Conservation (phyloP, 2,888 invertebrate genomes). For the Tenthredo distinguenda region DNA sequence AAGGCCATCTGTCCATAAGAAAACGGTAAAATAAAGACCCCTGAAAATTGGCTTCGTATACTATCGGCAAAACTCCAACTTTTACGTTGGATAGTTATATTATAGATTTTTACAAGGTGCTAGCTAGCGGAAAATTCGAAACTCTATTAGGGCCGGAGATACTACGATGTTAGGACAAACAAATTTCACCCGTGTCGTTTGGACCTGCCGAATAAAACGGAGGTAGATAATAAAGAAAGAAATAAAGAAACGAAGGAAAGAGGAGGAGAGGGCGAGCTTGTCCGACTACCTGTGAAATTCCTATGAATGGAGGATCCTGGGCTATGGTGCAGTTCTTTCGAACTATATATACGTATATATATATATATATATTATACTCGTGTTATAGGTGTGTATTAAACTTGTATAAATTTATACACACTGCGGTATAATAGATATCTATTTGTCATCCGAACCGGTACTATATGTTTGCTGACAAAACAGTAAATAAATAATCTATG, state of each 20-base stretch:
- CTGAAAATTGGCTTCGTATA: background rate
- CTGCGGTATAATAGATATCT: background rate
- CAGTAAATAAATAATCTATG: constrained; percentile 10
- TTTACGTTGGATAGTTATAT: background rate
- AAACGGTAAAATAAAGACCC: constrained; percentile 37
- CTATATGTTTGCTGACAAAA: background rate
- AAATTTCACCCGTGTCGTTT: constrained; percentile 26
- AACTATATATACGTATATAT: background rate
- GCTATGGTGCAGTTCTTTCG: constrained; percentile 17
- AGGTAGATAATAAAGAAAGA: constrained; percentile 20
- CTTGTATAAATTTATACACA: background rate
- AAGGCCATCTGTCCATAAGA: constrained; percentile 20
- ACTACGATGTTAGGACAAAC: constrained; percentile 1
- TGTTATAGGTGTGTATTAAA: constrained; percentile 12
- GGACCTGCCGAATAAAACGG: background rate
- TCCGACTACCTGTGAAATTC: constrained; percentile 75
- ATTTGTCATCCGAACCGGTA: constrained; percentile 34
- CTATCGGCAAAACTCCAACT: background rate
- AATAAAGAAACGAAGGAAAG: constrained; percentile 16
- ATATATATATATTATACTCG: background rate
- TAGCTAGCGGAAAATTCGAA: constrained; percentile 33
- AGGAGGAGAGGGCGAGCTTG: constrained; percentile 65
- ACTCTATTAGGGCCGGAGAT: constrained; percentile 24
- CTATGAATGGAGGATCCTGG: constrained; percentile 69
- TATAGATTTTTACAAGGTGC: background rate